A percentile compares a stretch with the other conserved stretches of the same genome.
Conservation (phyloP, 1,140 invertebrate genomes). For the Drosophila arawakana region DNA sequence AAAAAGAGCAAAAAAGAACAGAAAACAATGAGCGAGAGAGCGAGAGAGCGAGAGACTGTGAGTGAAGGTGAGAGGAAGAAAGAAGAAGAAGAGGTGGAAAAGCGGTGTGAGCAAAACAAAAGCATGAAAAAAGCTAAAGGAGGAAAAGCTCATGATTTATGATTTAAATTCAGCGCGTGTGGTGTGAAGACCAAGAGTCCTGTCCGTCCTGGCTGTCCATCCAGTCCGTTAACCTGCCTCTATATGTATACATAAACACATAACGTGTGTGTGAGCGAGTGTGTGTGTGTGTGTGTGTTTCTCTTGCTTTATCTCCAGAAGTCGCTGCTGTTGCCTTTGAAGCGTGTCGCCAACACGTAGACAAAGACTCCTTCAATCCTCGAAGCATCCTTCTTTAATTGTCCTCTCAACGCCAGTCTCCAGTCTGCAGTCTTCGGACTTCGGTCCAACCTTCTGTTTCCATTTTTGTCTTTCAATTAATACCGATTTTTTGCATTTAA, state of each 20-base stretch:
- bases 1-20: constrained; percentile 35
- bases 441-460: constrained; percentile 4
- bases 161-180: constrained; percentile 77
- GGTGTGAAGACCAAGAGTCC: constrained; percentile 68
- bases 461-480: constrained; percentile 63
- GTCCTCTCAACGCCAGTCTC: constrained; percentile 45
- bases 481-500: constrained; percentile 73
- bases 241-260: neutral
- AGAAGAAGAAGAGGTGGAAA: constrained; percentile 3
- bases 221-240: constrained; percentile 9
- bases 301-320: constrained; percentile 38
- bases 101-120: constrained; percentile 27
- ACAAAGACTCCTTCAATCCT: constrained; percentile 33
- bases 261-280: constrained; percentile 16
- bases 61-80: neutral
- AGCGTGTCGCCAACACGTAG: constrained; percentile 56
- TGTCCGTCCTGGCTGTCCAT: constrained; percentile 12
- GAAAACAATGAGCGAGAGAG: neutral
- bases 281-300: constrained; percentile 22
- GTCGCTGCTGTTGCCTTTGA: constrained; percentile 61
- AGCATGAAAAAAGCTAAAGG: constrained; percentile 67
- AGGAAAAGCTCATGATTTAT: constrained; percentile 83
- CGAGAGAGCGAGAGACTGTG: neutral
- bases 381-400: constrained; percentile 69
- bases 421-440: too few species aligned